Percentiles rank a stretch among this genome's conserved stretches.
Evolutionary conservation across 2,113 vertebrate genomes (phyloP).

Genomic region (Oenanthe oenanthe): DNA sequence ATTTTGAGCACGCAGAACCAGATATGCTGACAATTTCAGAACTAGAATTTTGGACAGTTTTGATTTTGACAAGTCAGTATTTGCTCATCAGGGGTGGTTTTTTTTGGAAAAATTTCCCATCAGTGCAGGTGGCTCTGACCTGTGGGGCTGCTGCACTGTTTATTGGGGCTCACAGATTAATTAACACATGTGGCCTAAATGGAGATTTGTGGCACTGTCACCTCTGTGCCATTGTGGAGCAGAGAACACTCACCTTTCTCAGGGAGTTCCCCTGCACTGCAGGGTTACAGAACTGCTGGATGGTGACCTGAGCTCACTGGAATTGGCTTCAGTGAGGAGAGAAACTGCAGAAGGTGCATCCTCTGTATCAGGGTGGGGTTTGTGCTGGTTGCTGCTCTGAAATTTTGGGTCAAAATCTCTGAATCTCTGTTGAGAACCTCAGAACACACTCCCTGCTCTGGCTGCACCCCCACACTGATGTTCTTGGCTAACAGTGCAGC

Average conservation of each 20-base stretch:
- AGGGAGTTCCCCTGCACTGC: not conserved
- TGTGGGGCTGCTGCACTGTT: not conserved
- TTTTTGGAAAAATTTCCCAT: not conserved
- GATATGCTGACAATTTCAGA: not conserved
- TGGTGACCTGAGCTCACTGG: not conserved
- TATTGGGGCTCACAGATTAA: not conserved
- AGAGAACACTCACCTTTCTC: not conserved
- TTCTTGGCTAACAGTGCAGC: not conserved
- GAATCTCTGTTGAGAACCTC: not conserved
- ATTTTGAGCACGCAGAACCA: not conserved
- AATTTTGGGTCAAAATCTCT: not conserved
- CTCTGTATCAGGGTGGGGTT: not conserved
- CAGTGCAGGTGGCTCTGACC: not conserved
- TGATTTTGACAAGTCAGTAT: not conserved
- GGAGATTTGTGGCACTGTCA: constrained; percentile 57
- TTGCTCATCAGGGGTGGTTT: not conserved
- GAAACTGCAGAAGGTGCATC: not conserved
- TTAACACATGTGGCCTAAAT: constrained; percentile 10
- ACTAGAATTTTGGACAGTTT: not conserved
- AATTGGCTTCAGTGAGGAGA: not conserved
- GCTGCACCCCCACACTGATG: not conserved
- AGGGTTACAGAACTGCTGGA: not conserved
- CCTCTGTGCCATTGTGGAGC: not conserved
- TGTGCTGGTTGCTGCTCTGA: not conserved
- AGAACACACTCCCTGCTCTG: not conserved